These are phyloP conservation scores for Callosobruchus maculatus DNA, from an alignment of 2,888 invertebrate species.

Conservation along the genomic window DNA sequence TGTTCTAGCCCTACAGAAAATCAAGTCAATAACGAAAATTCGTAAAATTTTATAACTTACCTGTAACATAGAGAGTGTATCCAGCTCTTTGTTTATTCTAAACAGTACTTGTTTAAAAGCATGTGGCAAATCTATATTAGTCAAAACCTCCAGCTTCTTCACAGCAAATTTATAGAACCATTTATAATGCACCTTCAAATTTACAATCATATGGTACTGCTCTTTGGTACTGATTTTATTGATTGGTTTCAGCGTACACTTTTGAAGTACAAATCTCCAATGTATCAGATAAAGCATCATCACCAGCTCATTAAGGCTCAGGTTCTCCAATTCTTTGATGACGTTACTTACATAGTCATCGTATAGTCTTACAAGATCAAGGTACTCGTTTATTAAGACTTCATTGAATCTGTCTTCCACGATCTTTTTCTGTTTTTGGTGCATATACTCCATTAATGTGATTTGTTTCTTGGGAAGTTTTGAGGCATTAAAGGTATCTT, in stretches of 20 bases:
- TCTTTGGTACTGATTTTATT: conserved; percentile 24
- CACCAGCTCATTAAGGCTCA: conserved; percentile 48
- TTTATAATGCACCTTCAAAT: conserved; percentile 66
- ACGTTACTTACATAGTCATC: conserved; percentile 49
- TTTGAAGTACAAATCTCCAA: conserved; percentile 50
- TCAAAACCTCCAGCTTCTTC: conserved; percentile 25
- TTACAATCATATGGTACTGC: conserved; percentile 54
- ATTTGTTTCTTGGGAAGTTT: conserved; percentile 43
- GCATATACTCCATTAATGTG: conserved; percentile 51
- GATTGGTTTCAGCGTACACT: conserved; percentile 42
- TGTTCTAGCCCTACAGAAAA: no score
- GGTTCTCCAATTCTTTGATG: conserved; percentile 28
- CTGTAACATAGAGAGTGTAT: not conserved
- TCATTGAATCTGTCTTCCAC: conserved; percentile 52
- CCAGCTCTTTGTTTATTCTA: not conserved
- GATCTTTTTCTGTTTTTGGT: conserved; percentile 43
- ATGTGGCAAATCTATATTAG: not conserved
- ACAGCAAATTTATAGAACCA: conserved; percentile 69
- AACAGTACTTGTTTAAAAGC: not conserved
- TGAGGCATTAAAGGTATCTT: not conserved
- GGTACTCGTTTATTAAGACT: conserved; percentile 55
- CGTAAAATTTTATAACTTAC: no score
- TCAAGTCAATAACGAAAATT: no score
- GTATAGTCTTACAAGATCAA: conserved; percentile 49
- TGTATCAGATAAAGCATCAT: conserved; percentile 51